Conservation (phyloP, 2,113 vertebrate species). For the Labrus mixtus region DNA sequence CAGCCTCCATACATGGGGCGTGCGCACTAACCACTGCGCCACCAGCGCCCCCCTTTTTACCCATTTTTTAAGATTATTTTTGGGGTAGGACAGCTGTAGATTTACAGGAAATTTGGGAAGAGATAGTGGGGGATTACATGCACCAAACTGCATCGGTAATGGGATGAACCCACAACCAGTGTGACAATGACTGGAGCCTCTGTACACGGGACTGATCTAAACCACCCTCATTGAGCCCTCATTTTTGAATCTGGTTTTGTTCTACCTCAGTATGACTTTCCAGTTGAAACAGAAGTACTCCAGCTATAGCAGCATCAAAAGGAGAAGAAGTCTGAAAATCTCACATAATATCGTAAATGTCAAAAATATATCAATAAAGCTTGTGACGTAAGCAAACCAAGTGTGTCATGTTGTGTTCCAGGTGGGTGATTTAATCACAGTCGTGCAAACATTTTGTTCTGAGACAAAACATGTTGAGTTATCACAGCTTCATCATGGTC, state of each 20-base stretch:
- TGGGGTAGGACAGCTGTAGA: no score
- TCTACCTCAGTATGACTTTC: not conserved
- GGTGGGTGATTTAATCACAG: conserved; percentile 12
- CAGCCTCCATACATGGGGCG: no score
- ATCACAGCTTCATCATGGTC: conserved; percentile 42
- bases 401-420: conserved; percentile 22
- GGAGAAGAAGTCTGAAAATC: not conserved
- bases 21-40: no score
- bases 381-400: not conserved
- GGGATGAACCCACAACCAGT: no score
- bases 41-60: no score
- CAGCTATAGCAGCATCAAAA: not conserved
- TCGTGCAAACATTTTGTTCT: conserved; percentile 9
- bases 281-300: not conserved
- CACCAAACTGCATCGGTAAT: no score
- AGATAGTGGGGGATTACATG: no score
- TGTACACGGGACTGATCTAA: not conserved
- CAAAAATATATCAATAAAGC: not conserved
- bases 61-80: no score
- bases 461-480: conserved; percentile 44
- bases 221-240: not conserved
- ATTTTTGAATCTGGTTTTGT: no score
- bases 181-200: no score
- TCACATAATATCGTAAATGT: not conserved
- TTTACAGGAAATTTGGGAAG: no score